Evolutionary conservation across 2,113 vertebrate species (phyloP), one percentile per base, ranked within the genome.

Genomic region (Oreochromis niloticus): DNA sequence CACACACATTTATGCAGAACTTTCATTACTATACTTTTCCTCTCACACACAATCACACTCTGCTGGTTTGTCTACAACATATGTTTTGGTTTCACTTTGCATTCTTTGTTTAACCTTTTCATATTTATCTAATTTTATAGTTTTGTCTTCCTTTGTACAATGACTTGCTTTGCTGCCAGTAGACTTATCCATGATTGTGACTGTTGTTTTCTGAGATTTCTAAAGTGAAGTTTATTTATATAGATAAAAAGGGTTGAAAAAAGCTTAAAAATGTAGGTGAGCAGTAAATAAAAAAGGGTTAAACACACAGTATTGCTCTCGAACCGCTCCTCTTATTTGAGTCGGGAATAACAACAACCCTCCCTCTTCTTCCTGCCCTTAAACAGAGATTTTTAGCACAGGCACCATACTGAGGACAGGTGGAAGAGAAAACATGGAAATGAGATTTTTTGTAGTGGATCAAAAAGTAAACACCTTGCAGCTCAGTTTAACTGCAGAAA

Each of bases 371-470:
- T n/a, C n/a, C n/a, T 59, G 57, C 14, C 0, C 27, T 59, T 32
- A 32, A 59, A 59, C 56, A 30, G 14, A 32, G 57, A 59, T 59
- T 59, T 17, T 59, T 59, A 32, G 57, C 14, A 59, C 57, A 59
- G 57, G 55, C 22, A 27, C 2, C 57, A 59, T 0, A 19, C 1
- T 34, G 59, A 19, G 5, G 2, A 19, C 8, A 34, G 16, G 17
- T 63, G 59, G 59, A 6, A 4, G 16, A 61, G 30, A 61, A 61
- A 61, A 61, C 1, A 61, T 61, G 1, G 30, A 61, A 61, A 32
- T 0, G 0, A 61, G 30, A 0, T 34, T 61, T 61, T 61, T 30
- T 61, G 9, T 0, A 32, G 0, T 61, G 30, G 59, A 6, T 19
- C 16, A 61, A 61, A 61, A 61, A 34, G 6, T 61, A 6, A 61